These are phyloP conservation scores for Radopholus similis DNA, from an alignment of 1,140 invertebrate genomes.

Conservation along the genomic window DNA sequence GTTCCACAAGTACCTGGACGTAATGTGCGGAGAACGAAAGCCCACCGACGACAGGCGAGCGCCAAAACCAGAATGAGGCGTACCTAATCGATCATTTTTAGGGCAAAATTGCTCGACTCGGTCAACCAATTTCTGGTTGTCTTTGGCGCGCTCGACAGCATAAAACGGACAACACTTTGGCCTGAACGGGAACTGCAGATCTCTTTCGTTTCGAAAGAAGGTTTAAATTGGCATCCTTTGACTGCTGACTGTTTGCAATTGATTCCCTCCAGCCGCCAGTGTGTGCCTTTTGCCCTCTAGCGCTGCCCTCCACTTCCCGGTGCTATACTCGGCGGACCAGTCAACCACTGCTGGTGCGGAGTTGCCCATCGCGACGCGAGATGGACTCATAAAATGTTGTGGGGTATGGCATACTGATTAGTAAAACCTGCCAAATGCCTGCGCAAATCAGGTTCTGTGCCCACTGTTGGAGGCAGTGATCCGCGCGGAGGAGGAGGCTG, in stretches of 20 bases:
- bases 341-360: neutral
- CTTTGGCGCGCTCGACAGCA: neutral
- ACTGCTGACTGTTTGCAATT: neutral
- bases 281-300: neutral
- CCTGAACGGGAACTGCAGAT: neutral
- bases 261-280: neutral
- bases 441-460: neutral
- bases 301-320: neutral
- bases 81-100: neutral
- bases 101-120: conserved; percentile 4
- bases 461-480: conserved; percentile 2
- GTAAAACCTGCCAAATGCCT: neutral
- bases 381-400: neutral
- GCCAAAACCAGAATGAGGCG: neutral
- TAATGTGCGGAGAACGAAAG: conserved; percentile 1
- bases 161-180: neutral
- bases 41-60: neutral
- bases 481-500: neutral
- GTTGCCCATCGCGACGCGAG: neutral
- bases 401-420: neutral
- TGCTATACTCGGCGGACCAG: neutral
- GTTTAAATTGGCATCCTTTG: neutral
- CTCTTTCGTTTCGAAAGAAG: conserved; percentile 5
- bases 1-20: neutral
- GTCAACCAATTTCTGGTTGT: neutral